Evolutionary conservation across 1,140 invertebrate genomes (phyloP), one percentile per base, ranked within the genome.

Genomic region (Temnothorax longispinosus): DNA sequence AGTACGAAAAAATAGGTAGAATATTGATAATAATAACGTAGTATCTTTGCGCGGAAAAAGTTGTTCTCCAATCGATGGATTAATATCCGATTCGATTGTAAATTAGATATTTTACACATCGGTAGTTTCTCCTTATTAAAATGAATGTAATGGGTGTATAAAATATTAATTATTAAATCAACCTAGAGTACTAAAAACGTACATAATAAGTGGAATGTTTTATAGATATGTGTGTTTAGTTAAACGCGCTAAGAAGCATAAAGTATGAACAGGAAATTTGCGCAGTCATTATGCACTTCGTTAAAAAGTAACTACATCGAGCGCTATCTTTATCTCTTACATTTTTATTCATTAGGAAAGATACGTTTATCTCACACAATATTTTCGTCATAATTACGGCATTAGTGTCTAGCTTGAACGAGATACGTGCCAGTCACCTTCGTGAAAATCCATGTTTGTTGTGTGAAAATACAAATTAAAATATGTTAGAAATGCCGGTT

Each of bases 401-500:
- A 44, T 82, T 58, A 74, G 15, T 47, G 32, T 47, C 81, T 86
- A 27, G 54, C 27, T 47, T 58, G 18, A 77, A 44, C 60, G 76
- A 52, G 54, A 38, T n/a, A 75, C 7, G 58, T 67, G 81, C 27
- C 71, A 62, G 44, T 21, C 44, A 65, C 50, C 27, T 27, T 52
- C 54, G 67, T 65, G 89, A 86, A 93, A 93, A 92, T 89, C 52
- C 72, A 54, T 71, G 65, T 86, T 89, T 35, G 58, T 88, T 80
- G 88, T 78, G 93, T 88, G 91, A 93, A 93, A 90, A 91, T 80
- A 91, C 89, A 93, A 92, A 93, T 93, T 92, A 91, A 93, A 93
- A 92, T 88, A 89, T 85, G 88, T 87, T 84, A 87, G 81, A 74
- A 89, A 60, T 56, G 84, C 64, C 71, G 72, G 62, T 72, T 52